Percentiles rank a stretch among this genome's conserved stretches.
phyloP scores from a whole-genome alignment of 1,140 invertebrate genomes.

The Drosophila sp. region DNA sequence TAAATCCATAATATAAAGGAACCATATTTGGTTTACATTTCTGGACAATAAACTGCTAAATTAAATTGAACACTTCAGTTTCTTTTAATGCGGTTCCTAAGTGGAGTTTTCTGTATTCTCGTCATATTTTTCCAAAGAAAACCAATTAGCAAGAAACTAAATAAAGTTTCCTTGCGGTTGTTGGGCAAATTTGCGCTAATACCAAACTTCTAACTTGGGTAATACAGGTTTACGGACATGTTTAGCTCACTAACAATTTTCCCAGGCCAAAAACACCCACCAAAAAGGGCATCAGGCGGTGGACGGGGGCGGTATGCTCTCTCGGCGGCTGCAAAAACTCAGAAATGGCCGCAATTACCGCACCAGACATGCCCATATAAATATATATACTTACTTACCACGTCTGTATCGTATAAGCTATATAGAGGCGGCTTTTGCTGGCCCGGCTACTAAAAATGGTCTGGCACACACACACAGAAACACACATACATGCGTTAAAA shows the following conservation, averaged over 20 bases:
- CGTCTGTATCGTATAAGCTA: conserved; percentile 35
- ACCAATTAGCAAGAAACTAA: background rate
- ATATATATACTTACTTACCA: conserved; percentile 17
- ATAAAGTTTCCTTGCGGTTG: background rate
- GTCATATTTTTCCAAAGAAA: background rate
- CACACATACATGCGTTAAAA: conserved; percentile 54
- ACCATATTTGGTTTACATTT: too few species aligned
- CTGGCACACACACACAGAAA: conserved; percentile 36
- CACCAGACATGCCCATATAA: conserved; percentile 52
- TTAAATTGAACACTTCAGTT: too few species aligned
- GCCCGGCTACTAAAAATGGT: conserved; percentile 78
- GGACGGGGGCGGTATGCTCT: conserved; percentile 2
- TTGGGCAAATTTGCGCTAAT: background rate
- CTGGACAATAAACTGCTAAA: too few species aligned
- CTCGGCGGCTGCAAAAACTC: conserved; percentile 44
- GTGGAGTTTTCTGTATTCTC: background rate
- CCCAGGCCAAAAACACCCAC: conserved; percentile 40
- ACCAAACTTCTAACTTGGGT: background rate
- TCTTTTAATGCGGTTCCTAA: too few species aligned
- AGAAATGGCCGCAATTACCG: conserved; percentile 36
- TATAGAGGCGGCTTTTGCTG: conserved; percentile 58
- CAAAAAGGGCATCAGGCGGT: conserved; percentile 36
- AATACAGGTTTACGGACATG: conserved; percentile 6
- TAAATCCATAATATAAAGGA: too few species aligned
- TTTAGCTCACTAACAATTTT: conserved; percentile 15